Evolutionary conservation across 2,113 vertebrate genomes (phyloP), one percentile per base, ranked within the genome.

Genomic region (Myxocyprinus asiaticus): DNA sequence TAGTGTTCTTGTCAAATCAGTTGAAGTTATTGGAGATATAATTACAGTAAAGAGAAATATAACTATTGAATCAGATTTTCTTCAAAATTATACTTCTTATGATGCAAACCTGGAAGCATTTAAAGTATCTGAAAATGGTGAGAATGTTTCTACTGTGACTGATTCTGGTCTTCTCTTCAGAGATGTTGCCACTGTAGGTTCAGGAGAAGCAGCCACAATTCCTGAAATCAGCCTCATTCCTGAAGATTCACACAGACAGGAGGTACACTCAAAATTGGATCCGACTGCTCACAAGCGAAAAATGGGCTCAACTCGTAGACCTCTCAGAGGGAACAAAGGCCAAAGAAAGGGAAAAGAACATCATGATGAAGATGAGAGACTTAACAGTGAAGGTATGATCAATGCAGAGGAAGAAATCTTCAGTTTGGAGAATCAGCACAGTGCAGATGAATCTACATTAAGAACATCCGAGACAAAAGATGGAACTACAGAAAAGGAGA

Each of bases 221-320:
- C 47, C 6, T 6, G 47, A 48, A 7, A 48, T 7, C 47, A 9
- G 6, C 47, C 6, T 9, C 47, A 48, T 48, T 5, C 4, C 47
- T 7, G 47, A 48, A 48, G 47, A 48, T 9, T 48, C 47, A 7
- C 47, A 48, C 6, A 48, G 9, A 48, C 6, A 48, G 47, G 47
- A 48, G 47, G 9, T 48, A 48, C 47, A 48, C 6, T 48, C 47
- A 48, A 7, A 48, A 48, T 48, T 48, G 47, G 6, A 48, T 48
- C 47, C 47, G 9, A 2, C 6, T 48, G 47, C 9, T 48, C 88
- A 73, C 68, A 86, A 61, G 44, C 89, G 82, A 76, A 78, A 9
- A 45, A 76, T 33, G 42, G 61, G 73, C 7, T 71, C 53, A 53
- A 73, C 8, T 45, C 71, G 55, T 11, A 51, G 10, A 67, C 71